Evolutionary conservation across 2,797 vertebrate genomes (phyloP).

Genomic region (Spizella passerina): DNA sequence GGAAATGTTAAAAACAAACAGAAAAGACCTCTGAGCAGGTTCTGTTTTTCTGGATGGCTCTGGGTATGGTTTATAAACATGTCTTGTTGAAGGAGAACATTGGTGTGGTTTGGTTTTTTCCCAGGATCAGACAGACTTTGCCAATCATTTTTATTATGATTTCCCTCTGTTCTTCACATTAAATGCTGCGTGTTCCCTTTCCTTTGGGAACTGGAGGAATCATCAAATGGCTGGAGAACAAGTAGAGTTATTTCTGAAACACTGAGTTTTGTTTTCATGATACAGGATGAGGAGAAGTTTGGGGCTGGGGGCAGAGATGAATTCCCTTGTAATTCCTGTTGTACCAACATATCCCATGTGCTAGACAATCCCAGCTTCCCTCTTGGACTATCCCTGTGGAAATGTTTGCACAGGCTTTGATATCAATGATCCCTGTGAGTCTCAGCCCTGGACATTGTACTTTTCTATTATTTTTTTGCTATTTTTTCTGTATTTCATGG

Average conservation of each 20-base stretch:
- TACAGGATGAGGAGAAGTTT: not conserved
- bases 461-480: not conserved
- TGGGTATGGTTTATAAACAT: not conserved
- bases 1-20: not conserved
- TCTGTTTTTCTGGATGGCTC: not conserved
- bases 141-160: not conserved
- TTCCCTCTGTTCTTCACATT: not conserved
- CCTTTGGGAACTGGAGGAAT: not conserved
- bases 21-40: rapidly evolving
- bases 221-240: not conserved
- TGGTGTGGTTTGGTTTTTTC: not conserved
- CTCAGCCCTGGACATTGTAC: not conserved
- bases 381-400: not conserved
- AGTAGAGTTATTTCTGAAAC: not conserved
- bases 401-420: not conserved
- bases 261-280: not conserved
- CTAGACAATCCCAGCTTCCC: not conserved
- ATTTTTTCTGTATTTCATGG: not conserved
- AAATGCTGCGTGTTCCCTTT: not conserved
- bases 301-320: not conserved
- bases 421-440: not conserved
- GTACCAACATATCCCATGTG: not conserved
- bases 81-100: not conserved
- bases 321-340: not conserved
- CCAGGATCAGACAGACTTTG: not conserved